Percentiles rank a stretch among this genome's conserved stretches.
These are phyloP conservation scores for Phocoena phocoena DNA, from an alignment of 2,113 vertebrate genomes.

Conservation along the genomic window DNA sequence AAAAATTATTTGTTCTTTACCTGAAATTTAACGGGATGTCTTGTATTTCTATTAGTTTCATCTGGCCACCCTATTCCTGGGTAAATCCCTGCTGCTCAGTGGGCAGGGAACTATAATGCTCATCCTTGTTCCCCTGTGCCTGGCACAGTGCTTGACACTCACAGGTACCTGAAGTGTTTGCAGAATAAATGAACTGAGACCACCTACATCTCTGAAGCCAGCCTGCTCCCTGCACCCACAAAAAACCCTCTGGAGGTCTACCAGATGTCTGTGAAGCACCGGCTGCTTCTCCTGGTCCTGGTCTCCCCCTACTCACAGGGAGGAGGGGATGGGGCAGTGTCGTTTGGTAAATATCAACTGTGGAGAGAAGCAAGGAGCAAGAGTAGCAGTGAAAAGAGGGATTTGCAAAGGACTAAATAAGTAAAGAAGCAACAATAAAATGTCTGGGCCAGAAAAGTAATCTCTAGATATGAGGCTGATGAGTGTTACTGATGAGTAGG, in stretches of 20 bases:
- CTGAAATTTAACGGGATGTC: background rate
- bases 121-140: background rate
- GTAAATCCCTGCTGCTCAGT: background rate
- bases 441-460: background rate
- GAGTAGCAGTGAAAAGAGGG: background rate
- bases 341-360: background rate
- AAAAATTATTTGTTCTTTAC: background rate
- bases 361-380: background rate
- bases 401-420: background rate
- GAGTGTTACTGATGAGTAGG: background rate
- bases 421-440: background rate
- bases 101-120: background rate
- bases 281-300: background rate
- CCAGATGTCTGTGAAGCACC: background rate
- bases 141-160: background rate
- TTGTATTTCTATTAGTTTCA: background rate
- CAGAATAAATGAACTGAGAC: background rate
- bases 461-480: background rate
- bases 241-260: background rate
- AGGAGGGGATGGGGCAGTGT: fast-evolving
- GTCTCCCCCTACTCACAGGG: no score
- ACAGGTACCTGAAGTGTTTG: background rate
- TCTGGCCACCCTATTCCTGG: background rate
- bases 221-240: no score
- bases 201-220: background rate